Evolutionary conservation across 2,888 invertebrate genomes (phyloP), one percentile per base, ranked within the genome.

Genomic region (Nemurella pictetii): DNA sequence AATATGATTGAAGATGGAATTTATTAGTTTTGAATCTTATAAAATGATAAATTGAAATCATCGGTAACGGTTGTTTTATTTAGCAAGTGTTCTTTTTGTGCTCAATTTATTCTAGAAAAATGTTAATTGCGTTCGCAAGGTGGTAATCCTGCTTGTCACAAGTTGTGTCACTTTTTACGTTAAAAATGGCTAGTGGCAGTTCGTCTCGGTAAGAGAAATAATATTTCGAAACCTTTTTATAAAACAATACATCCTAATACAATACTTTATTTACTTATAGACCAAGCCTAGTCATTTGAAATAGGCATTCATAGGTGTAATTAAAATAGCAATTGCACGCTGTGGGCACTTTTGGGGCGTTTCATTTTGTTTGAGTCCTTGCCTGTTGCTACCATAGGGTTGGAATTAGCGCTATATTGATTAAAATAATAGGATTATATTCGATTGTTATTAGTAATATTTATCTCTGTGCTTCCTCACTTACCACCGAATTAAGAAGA

Each of bases 361-460:
- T n/a, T 55, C 9, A 55, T 2, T 55, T 55, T 55, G 15, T 7
- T 20, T 55, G 55, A 55, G n/a, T 55, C 55, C 20, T 20, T 55
- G n/a, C n/a, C n/a, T n/a, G n/a, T n/a, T n/a, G 55, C 55, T 55
- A 20, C 55, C 55, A 55, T 55, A 55, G 55, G 55, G 55, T 55
- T 12, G 55, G 55, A 55, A 20, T 55, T 15, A 32, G 32, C 9
- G 9, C 32, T 9, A 32, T 5, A 32, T 32, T 32, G 28, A 20
- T 27, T 55, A 25, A 35, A 28, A 28, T 0, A 35, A 2, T 0
- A 78, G 55, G 12, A 0, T 28, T 81, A 15, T 74, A 30, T 0
- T 32, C 25, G 25, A 72, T 84, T 77, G 32, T 74, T 32, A 83
- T 84, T 83, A 15, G 84, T n/a, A n/a, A n/a, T n/a, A n/a, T n/a